Evolutionary conservation across 2,888 invertebrate species (phyloP).

Genomic region (Strigamia crassipes): DNA sequence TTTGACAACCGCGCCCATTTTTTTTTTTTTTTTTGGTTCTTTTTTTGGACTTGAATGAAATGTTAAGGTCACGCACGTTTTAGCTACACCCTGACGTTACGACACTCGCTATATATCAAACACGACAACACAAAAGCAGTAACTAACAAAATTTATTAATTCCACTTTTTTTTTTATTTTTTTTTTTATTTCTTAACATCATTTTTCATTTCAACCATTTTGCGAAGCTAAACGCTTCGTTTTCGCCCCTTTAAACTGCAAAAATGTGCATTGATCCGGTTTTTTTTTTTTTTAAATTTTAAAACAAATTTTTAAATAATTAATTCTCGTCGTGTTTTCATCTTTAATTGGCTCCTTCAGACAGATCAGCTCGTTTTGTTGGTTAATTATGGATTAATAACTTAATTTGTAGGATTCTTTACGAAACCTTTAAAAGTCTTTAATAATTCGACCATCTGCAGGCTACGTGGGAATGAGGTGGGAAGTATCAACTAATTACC

Average conservation of each 20-base stretch:
- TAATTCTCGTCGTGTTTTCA: too few relatives aligned
- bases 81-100: neutral
- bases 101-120: slow-evolving; percentile 19
- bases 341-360: too few relatives aligned
- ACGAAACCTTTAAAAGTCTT: too few relatives aligned
- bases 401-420: too few relatives aligned
- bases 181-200: neutral
- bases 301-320: too few relatives aligned
- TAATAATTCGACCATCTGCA: too few relatives aligned
- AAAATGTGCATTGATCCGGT: too few relatives aligned
- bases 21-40: neutral
- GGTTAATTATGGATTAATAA: too few relatives aligned
- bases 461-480: too few relatives aligned
- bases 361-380: too few relatives aligned
- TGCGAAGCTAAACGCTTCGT: neutral
- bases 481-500: too few relatives aligned
- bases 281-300: too few relatives aligned
- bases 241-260: neutral
- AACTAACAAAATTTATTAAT: neutral
- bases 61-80: slow-evolving; percentile 28
- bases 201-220: neutral
- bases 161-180: neutral
- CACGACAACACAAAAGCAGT: slow-evolving; percentile 31
- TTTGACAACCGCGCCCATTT: slow-evolving; percentile 13
- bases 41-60: neutral